Conservation (phyloP, 2,113 vertebrate genomes). For the Anhinga rufa region DNA sequence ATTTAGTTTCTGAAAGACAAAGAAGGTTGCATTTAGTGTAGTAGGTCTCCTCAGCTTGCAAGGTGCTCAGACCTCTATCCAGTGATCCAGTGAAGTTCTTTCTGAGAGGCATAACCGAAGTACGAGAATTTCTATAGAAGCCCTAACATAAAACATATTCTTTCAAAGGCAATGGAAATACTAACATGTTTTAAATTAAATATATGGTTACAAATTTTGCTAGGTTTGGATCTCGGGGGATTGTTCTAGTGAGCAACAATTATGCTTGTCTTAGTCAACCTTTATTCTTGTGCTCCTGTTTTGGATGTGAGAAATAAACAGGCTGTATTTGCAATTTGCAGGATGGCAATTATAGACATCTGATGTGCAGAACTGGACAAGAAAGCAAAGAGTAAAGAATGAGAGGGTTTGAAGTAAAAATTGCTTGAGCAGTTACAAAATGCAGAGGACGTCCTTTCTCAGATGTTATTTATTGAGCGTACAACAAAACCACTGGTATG, state of each 20-base stretch:
- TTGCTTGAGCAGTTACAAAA: not conserved
- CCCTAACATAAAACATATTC: not conserved
- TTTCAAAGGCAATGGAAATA: not conserved
- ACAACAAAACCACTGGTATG: not conserved
- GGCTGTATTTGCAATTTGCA: not conserved
- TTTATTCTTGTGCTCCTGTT: not conserved
- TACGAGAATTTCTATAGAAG: not conserved
- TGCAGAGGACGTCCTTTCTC: not conserved
- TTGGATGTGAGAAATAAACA: not conserved
- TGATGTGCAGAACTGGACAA: not conserved
- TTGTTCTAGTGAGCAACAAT: not conserved
- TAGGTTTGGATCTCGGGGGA: not conserved
- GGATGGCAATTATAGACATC: not conserved
- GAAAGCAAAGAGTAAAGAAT: not conserved
- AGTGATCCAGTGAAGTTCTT: not conserved
- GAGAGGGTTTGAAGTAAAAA: slow-evolving; percentile 10
- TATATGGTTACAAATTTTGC: not conserved
- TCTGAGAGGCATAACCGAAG: not conserved
- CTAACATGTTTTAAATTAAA: not conserved
- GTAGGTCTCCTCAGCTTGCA: not conserved
- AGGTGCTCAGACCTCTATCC: not conserved
- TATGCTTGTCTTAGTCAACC: not conserved
- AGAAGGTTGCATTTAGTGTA: not conserved
- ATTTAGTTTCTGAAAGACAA: not conserved
- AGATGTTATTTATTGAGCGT: not conserved